Base-by-base conservation (phyloP, 2,797 vertebrate genomes). In the Sebastes nivosus region DNA sequence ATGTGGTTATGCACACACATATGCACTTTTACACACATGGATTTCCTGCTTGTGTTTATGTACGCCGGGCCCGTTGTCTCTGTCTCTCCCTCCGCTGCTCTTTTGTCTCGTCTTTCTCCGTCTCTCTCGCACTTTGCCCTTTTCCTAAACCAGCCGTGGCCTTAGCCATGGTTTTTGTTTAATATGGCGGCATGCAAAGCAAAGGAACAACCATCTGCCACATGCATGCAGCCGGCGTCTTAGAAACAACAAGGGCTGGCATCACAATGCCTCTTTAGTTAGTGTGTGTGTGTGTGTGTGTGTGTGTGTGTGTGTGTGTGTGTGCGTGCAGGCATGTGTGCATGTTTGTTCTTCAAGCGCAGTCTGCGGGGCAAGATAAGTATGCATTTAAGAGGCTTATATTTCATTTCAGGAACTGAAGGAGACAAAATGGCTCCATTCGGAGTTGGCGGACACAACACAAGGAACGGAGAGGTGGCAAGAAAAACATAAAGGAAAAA, bases 381-480 rank as follows among this genome's bases (percentile, higher is more conserved):
- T 94, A 85, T 93, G 90, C 85, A 93, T 93, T 93, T 93, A 94
- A 95, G 94, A 93, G 93, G 93, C 93, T 95, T 95, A 93, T 91
- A 95, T 94, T 94, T 93, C 91, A 93, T 95, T 94, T 94, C 85
- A 93, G 90, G 91, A 94, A 93, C 86, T 90, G 88, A 92, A 87
- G 78, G 93, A 93, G 86, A 87, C 89, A 94, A 94, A 94, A 94
- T 90, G 92, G 92, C 91, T 92, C 87, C 91, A 85, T 91, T 90
- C 84, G 78, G 87, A 87, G 86, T 91, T 92, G 92, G 91, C 87
- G 76, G 77, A 82, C 79, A 88, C 82, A 89, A 92, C 86, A 88
- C 84, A 86, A 86, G 85, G 71, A 88, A 83, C 10, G 67, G 85
- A 42, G 77, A 86, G 90, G 88, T 83, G 69, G 89, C 61, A 82